Evolutionary conservation across 2,797 vertebrate species (phyloP), one percentile per base, ranked within the genome.

Genomic region (Novumbra hubbsi): DNA sequence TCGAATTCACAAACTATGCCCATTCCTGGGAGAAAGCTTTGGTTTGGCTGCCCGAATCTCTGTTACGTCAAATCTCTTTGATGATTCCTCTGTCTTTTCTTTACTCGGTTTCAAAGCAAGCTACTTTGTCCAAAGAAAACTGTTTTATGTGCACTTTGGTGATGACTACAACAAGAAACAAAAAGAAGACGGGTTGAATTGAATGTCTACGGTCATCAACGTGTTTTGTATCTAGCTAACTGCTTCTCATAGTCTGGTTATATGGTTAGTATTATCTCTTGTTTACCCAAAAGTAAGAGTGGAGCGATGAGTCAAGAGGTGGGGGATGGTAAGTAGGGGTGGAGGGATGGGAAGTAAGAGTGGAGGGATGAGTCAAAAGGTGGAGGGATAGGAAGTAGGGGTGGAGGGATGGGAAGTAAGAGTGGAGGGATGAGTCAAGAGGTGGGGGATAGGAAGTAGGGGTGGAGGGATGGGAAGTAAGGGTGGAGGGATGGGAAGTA

Each of bases 371-470:
- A 38, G 8, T 38, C 8, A 38, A 19, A 7, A 1, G n/a, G 52
- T 7, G n/a, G 8, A 2, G 21, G 21, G 41, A 45, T 45, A 12
- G 8, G 41, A 45, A 45, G 12, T 12, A 21, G 52, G n/a, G 19
- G 52, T 55, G 52, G 4, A 9, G 21, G 21, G 41, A 7, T 12
- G 41, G 41, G 11, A 14, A 38, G 11, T 11, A 11, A 3, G 41
- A 3, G 3, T 12, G 41, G 41, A 14, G 3, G 41, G n/a, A n/a
- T n/a, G n/a, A n/a, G n/a, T n/a, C n/a, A n/a, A 66, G 32, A 7
- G 28, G 52, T 70, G 49, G 63, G 55, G 73, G 81, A 69, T 70
- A 62, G 8, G 11, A 14, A 45, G 1, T 11, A 11, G 41, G 11
- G 11, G 41, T 45, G 5, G 32, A 5, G 32, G 50, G 32, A 5